Conservation (phyloP, 2,888 invertebrate species). For the Eristalis arbustorum region DNA sequence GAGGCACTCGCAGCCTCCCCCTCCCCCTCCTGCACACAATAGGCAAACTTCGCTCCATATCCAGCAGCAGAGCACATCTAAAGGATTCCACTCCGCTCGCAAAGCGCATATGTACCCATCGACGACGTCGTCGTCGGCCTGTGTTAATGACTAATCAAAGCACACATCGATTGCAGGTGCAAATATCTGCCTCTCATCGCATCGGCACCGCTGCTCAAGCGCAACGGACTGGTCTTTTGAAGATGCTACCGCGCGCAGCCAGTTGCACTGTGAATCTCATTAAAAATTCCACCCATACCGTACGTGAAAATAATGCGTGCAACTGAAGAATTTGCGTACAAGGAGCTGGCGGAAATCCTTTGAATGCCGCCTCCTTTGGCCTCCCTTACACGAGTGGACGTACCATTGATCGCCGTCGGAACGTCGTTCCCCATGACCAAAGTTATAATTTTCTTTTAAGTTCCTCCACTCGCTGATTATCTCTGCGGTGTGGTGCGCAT, state of each 20-base stretch:
- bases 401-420: neutral
- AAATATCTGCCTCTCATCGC: conserved; percentile 41
- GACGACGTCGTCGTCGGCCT: neutral
- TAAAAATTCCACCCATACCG: conserved; percentile 69
- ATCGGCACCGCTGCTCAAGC: conserved; percentile 42
- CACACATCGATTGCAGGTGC: conserved; percentile 56
- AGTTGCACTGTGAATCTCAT: conserved; percentile 57
- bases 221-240: conserved; percentile 45
- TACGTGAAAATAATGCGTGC: conserved; percentile 70
- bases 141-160: conserved; percentile 60
- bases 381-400: conserved; percentile 20
- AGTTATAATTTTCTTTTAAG: conserved; percentile 63
- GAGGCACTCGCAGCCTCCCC: neutral
- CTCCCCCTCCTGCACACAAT: too few relatives aligned
- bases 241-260: conserved; percentile 39
- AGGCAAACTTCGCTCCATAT: neutral
- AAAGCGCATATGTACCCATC: neutral
- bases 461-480: conserved; percentile 49
- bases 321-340: conserved; percentile 71
- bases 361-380: conserved; percentile 41
- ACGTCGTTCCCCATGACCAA: conserved; percentile 55
- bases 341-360: conserved; percentile 67
- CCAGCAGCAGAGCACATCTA: neutral
- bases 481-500: conserved; percentile 17
- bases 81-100: neutral